Evolutionary conservation across 1,140 invertebrate species (phyloP).

Genomic region (Thalassaphorura encarpata): DNA sequence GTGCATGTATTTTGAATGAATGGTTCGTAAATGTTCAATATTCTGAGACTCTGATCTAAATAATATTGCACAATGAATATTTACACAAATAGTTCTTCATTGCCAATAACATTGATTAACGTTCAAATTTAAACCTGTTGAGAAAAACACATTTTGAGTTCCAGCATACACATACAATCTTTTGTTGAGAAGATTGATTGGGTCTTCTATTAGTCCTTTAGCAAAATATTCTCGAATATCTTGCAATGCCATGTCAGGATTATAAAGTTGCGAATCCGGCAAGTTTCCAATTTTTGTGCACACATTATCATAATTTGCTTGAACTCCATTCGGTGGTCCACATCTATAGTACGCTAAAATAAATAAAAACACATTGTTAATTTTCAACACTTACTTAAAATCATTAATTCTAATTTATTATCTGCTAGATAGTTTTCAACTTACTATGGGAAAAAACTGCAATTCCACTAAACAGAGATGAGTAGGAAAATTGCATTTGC

Average conservation of each 20-base stretch:
- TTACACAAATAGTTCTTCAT: neutral
- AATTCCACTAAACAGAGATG: constrained; percentile 16
- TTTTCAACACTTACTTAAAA: no score
- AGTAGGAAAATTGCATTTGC: constrained; percentile 15
- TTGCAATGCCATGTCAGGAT: constrained; percentile 9
- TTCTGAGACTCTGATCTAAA: constrained; percentile 20
- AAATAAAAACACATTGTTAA: no score
- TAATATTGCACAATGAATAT: no score
- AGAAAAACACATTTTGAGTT: constrained; percentile 4
- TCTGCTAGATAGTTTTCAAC: no score
- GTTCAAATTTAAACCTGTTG: neutral
- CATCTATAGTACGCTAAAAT: constrained; percentile 21
- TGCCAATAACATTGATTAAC: neutral
- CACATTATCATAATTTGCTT: constrained; percentile 12
- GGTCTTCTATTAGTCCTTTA: constrained; percentile 22
- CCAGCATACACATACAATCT: constrained; percentile 25
- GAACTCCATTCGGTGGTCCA: constrained; percentile 11
- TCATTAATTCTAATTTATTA: no score
- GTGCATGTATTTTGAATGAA: constrained; percentile 10
- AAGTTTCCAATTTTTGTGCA: constrained; percentile 19
- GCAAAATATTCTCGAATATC: constrained; percentile 15
- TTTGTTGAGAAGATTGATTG: constrained; percentile 8
- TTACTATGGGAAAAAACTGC: constrained; percentile 26
- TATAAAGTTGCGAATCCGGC: neutral
- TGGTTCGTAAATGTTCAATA: constrained; percentile 17